A percentile compares a stretch with the other conserved stretches of the same genome.
Evolutionary conservation across 2,113 vertebrate species (phyloP).

Genomic region (Melanocharis versteri): DNA sequence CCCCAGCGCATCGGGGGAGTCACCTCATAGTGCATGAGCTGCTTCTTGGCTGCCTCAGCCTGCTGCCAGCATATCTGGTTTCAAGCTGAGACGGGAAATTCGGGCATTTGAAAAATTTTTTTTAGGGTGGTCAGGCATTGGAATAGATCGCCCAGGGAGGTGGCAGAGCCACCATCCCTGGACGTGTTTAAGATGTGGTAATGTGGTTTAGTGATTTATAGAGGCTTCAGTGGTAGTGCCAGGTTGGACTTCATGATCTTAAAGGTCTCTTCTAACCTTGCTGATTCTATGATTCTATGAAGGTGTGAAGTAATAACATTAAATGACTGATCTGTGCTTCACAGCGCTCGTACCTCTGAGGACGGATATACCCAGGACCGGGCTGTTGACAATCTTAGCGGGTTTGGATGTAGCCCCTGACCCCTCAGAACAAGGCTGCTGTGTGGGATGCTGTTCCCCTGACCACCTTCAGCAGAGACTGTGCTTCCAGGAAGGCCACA

Average conservation of each 20-base stretch:
- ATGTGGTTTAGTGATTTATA: background rate
- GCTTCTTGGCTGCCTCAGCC: background rate
- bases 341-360: background rate
- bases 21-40: accelerated
- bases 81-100: background rate
- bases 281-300: background rate
- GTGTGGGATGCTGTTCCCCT: accelerated
- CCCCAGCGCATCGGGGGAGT: accelerated
- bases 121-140: background rate
- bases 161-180: background rate
- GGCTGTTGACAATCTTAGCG: accelerated
- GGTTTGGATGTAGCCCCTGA: background rate
- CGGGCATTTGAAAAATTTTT: background rate
- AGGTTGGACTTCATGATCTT: background rate
- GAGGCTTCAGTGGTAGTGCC: background rate
- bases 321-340: background rate
- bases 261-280: background rate
- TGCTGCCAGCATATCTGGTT: background rate
- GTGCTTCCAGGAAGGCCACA: background rate
- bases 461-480: background rate
- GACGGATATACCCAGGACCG: accelerated
- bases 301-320: background rate
- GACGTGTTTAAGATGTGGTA: background rate
- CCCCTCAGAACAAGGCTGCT: background rate
- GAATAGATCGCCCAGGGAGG: background rate